Evolutionary conservation across 2,888 invertebrate genomes (phyloP), one percentile per base, ranked within the genome.

Genomic region (Pardosa pseudoannulata): DNA sequence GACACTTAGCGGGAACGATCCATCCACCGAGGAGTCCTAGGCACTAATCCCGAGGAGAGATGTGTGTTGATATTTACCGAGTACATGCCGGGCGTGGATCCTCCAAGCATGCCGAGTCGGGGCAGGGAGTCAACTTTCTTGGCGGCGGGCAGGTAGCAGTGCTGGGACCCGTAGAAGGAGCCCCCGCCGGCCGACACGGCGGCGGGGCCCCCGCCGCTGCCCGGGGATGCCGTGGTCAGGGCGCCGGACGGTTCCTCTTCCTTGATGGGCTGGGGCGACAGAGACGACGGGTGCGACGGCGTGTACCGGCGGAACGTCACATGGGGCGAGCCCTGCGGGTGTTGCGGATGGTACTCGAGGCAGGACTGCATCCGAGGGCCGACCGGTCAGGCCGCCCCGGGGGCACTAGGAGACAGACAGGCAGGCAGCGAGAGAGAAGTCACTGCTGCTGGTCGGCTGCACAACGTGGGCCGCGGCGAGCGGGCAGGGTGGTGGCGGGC

Each of bases 61-160:
- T 19, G 28, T 36, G 67, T 64, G 68, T 19, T 36, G 11, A 36
- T 79, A 81, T 71, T 88, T 88, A 88, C 88, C 88, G 88, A 86
- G 41, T 88, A 88, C 88, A 88, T 88, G 79, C 86, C 86, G 81
- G 85, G 83, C 56, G 85, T 74, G 70, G 85, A 68, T 64, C 88
- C 88, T 32, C 88, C 86, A 16, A 88, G 88, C 80, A 88, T 81
- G 16, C 88, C 86, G 31, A 88, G 67, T 11, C 88, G 78, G 74
- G 82, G 88, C 28, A 83, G 41, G 68, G 86, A 79, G 32, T 86
- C 87, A 39, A 78, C 87, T 46, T 87, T 87, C 62, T 87, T 87
- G 78, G 65, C 72, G 39, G 73, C 81, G 46, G 81, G 81, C 73
- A 81, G 72, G 68, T 81, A 87, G 68, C 78, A 82, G 74, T 87